Base-by-base conservation (phyloP, 1,140 invertebrate genomes). In the Tetranychus cinnabarinus region DNA sequence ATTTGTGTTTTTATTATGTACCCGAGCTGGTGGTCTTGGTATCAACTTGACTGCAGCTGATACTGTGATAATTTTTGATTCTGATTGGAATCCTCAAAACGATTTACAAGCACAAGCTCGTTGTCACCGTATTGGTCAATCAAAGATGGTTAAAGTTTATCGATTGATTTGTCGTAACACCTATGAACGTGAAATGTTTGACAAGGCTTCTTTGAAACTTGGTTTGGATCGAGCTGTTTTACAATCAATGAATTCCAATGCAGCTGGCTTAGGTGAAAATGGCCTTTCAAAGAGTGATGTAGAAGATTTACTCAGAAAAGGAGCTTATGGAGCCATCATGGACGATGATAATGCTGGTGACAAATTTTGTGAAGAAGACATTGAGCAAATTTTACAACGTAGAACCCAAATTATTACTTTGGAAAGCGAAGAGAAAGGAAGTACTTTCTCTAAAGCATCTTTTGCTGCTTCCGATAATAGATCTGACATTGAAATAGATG, bases 31-130 rank as follows among this genome's bases (percentile, higher is more conserved):
- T 66, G 93, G 95, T 52, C 77, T 98, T 59, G 95, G 95, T 64
- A 97, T 98, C 63, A 97, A 98, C 77, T 76, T 98, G 61, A 98
- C 95, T 2, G 93, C 96, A n/a, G 96, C 96, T 42, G 96, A 99
- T 71, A 98, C 95, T 62, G 93, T 97, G 5, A 97, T 99, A 65
- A 98, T 99, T 67, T 99, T 97, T 70, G 96, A 99, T 72, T 96
- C 90, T 63, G 96, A 99, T 74, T 99, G 95, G 95, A 99, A 99
- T 80, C 95, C 95, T 37, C 95, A 98, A 76, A 98, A 97, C 74
- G 64, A 64, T 65, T 67, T 72, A 12, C 63, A 83, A 80, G 95
- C 93, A 10, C 95, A 99, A 78, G 95, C 93, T 55, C 78, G 93
- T 67, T 98, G 95, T 75, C 96, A 99, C 76, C 81, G 96, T 68